phyloP scores from a whole-genome alignment of 1,140 invertebrate species.

The Drosophila sucinea region DNA sequence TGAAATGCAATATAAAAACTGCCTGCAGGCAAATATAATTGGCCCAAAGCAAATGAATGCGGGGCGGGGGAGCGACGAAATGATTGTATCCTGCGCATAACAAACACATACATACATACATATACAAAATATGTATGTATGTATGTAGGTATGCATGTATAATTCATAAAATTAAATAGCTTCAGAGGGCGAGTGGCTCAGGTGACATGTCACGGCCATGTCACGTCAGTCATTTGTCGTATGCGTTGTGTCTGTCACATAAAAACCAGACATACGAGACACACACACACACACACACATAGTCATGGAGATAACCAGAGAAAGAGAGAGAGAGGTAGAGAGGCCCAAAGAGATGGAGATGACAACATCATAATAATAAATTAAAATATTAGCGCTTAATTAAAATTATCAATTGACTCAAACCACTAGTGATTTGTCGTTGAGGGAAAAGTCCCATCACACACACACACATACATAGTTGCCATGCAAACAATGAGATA shows the following conservation, averaged over 20 bases:
- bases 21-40: slow-evolving; percentile 59
- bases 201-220: slow-evolving; percentile 46
- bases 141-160: slow-evolving; percentile 59
- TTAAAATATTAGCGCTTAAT: slow-evolving; percentile 82
- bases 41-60: slow-evolving; percentile 24
- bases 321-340: neutral
- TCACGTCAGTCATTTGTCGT: slow-evolving; percentile 60
- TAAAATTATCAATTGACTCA: slow-evolving; percentile 71
- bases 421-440: slow-evolving; percentile 43
- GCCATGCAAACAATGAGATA: slow-evolving; percentile 2
- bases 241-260: slow-evolving; percentile 43
- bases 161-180: slow-evolving; percentile 79
- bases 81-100: neutral
- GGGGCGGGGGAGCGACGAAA: neutral
- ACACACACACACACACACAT: slow-evolving; percentile 26
- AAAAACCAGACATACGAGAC: slow-evolving; percentile 37
- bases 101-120: slow-evolving; percentile 8
- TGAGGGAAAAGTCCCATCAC: slow-evolving; percentile 33
- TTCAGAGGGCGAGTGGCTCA: slow-evolving; percentile 27
- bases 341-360: slow-evolving; percentile 18
- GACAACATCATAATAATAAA: slow-evolving; percentile 73
- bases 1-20: slow-evolving; percentile 51
- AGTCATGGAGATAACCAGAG: neutral
- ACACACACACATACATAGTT: slow-evolving; percentile 2
- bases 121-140: neutral